Evolutionary conservation across 2,113 vertebrate species (phyloP).

Genomic region (Corydoras sp.): DNA sequence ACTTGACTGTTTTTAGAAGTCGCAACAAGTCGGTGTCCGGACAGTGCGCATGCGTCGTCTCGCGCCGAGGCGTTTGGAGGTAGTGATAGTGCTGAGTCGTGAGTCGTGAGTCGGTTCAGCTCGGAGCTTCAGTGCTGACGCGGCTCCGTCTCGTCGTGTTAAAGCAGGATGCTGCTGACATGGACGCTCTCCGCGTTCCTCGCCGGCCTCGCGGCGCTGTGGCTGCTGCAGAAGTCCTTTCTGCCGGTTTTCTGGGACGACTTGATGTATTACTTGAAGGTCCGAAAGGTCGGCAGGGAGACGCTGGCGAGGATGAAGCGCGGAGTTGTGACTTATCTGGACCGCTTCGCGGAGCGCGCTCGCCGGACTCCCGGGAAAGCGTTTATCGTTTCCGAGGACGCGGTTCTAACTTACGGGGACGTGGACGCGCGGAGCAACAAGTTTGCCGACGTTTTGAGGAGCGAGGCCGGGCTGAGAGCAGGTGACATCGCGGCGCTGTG

Average conservation of each 20-base stretch:
- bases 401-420: conserved; percentile 67
- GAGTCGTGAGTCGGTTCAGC: background rate
- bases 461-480: conserved; percentile 48
- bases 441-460: conserved; percentile 66
- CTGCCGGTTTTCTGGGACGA: conserved; percentile 79
- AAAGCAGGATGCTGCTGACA: conserved; percentile 49
- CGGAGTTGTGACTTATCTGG: conserved; percentile 69
- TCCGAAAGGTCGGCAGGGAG: conserved; percentile 51
- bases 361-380: conserved; percentile 67
- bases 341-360: conserved; percentile 71
- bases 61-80: conserved; percentile 42
- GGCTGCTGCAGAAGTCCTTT: conserved; percentile 61
- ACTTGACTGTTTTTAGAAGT: conserved; percentile 1
- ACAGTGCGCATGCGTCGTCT: conserved; percentile 44
- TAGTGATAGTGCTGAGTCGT: conserved; percentile 29
- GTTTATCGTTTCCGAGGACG: conserved; percentile 74
- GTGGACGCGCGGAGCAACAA: conserved; percentile 73
- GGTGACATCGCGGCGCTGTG: conserved; percentile 77
- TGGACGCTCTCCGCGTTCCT: conserved; percentile 51
- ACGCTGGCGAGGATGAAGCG: conserved; percentile 52
- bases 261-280: conserved; percentile 66
- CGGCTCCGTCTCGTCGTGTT: background rate
- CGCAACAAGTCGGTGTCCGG: background rate
- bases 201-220: conserved; percentile 57
- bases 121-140: background rate